These are phyloP conservation scores for Chalcosyrphus nemorum DNA, from an alignment of 2,888 invertebrate species.

Conservation along the genomic window DNA sequence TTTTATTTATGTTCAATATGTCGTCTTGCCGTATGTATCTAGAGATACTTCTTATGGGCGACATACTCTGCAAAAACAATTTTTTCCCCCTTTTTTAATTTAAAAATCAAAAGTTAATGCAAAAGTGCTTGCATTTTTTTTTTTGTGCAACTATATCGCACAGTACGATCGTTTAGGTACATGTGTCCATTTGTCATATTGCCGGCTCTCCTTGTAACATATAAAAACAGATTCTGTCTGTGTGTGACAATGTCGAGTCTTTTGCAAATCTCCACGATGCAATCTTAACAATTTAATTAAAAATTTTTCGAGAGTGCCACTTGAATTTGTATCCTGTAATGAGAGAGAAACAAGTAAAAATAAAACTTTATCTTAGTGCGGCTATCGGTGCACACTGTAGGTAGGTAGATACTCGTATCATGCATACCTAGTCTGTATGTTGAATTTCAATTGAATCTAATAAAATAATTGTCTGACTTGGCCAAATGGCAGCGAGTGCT, in stretches of 20 bases:
- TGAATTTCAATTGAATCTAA: slow-evolving; percentile 73
- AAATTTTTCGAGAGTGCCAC: slow-evolving; percentile 68
- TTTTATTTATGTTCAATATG: slow-evolving; percentile 63
- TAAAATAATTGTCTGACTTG: slow-evolving; percentile 72
- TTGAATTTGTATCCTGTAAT: slow-evolving; percentile 61
- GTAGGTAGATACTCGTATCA: neutral
- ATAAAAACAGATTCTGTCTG: slow-evolving; percentile 37
- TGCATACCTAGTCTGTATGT: slow-evolving; percentile 46
- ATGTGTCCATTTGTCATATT: slow-evolving; percentile 71
- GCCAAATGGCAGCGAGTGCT: slow-evolving; percentile 68
- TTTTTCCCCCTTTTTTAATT: neutral
- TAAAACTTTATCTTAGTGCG: slow-evolving; percentile 54
- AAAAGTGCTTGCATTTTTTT: neutral
- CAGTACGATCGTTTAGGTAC: slow-evolving; percentile 64
- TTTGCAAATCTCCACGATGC: slow-evolving; percentile 67
- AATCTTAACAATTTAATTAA: slow-evolving; percentile 73
- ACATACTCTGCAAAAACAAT: slow-evolving; percentile 1
- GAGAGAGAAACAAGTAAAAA: slow-evolving; percentile 14
- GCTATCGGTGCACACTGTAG: slow-evolving; percentile 46
- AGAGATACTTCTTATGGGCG: slow-evolving; percentile 49
- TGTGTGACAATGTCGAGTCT: slow-evolving; percentile 40
- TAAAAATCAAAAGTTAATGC: slow-evolving; percentile 51
- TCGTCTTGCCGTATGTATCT: slow-evolving; percentile 40
- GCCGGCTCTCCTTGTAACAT: slow-evolving; percentile 66
- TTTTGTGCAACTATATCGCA: slow-evolving; percentile 50